Percentiles rank a stretch among this genome's conserved stretches.
Conservation (phyloP, 2,113 vertebrate genomes). For the Lonchura striata region DNA sequence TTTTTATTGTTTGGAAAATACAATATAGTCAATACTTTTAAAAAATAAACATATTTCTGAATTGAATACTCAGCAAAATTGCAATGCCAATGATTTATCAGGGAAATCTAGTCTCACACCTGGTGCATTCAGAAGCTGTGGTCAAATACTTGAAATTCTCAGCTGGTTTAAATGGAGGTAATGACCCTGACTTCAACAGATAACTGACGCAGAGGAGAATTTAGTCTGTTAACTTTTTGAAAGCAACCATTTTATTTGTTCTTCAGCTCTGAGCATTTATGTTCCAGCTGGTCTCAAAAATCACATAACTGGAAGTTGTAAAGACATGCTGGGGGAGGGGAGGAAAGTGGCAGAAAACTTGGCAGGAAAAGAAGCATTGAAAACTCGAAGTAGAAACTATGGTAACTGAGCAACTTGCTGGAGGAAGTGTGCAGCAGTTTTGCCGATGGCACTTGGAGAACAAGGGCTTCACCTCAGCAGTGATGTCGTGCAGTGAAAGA, state of each 20-base stretch:
- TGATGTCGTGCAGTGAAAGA: background rate
- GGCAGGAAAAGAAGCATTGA: constrained; percentile 7
- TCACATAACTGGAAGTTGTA: constrained; percentile 38
- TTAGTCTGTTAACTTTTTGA: background rate
- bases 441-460: background rate
- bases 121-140: background rate
- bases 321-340: constrained; percentile 4
- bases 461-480: background rate
- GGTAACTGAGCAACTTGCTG: background rate
- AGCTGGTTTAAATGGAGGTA: constrained; percentile 28
- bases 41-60: background rate
- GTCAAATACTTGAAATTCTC: constrained; percentile 44
- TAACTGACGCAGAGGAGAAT: background rate
- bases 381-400: constrained; percentile 36
- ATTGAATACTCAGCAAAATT: background rate
- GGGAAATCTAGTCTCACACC: background rate
- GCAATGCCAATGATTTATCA: background rate
- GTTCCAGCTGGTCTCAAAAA: constrained; percentile 57
- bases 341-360: constrained; percentile 11
- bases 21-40: background rate
- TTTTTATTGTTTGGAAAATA: constrained; percentile 51
- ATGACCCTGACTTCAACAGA: background rate
- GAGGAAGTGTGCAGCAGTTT: background rate
- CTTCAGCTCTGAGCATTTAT: constrained; percentile 26
- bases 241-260: constrained; percentile 51